Percentiles rank a stretch among this genome's conserved stretches.
These are phyloP conservation scores for Drosophila bocqueti DNA, from an alignment of 1,140 invertebrate genomes.

Conservation along the genomic window DNA sequence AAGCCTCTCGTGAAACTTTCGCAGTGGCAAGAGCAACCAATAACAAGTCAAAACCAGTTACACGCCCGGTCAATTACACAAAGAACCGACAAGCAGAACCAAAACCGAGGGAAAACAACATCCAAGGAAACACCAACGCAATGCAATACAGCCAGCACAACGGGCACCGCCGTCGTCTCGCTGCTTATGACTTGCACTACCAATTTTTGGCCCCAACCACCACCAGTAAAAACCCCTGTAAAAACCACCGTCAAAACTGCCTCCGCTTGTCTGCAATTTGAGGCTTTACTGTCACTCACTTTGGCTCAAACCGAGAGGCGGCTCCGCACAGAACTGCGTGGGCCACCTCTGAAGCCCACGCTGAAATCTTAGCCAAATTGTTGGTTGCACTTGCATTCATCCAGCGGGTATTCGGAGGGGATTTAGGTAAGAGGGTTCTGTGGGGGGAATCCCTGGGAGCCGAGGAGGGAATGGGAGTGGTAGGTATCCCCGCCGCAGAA, in stretches of 20 bases:
- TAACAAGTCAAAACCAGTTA: conserved; percentile 73
- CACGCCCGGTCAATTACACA: conserved; percentile 48
- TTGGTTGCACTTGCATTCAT: conserved; percentile 67
- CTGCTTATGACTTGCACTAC: conserved; percentile 47
- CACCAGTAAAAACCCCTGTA: conserved; percentile 21
- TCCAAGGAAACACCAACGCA: conserved; percentile 40
- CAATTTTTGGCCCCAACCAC: conserved; percentile 17
- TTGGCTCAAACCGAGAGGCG: conserved; percentile 25
- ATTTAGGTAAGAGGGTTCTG: conserved; percentile 1
- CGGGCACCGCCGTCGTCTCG: neutral
- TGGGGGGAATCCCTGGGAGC: neutral
- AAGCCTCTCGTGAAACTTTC: conserved; percentile 6
- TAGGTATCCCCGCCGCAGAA: conserved; percentile 40
- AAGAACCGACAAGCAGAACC: conserved; percentile 30
- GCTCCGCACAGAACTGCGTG: conserved; percentile 45
- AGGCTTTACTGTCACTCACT: conserved; percentile 75
- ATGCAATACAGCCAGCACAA: neutral
- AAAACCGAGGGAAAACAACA: conserved; percentile 31
- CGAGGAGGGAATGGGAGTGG: conserved; percentile 1
- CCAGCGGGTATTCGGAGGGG: neutral
- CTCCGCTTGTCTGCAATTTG: conserved; percentile 71
- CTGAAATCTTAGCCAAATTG: conserved; percentile 72
- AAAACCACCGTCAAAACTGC: conserved; percentile 27
- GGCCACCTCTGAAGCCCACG: conserved; percentile 54
- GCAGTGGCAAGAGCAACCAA: conserved; percentile 27